Evolutionary conservation across 2,888 invertebrate species (phyloP).

Genomic region (Emmelina monodactyla): DNA sequence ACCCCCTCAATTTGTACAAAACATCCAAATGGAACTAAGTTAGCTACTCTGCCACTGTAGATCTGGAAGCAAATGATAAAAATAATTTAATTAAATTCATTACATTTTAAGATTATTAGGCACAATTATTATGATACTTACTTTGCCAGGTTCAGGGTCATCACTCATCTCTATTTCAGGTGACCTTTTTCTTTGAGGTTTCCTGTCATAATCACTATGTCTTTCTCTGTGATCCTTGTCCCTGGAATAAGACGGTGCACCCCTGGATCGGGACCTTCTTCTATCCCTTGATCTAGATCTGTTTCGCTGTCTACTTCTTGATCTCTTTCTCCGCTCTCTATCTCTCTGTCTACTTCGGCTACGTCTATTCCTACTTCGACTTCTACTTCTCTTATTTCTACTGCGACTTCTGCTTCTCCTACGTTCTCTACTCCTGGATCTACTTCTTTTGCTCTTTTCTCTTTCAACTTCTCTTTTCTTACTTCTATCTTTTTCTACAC

Average conservation of each 20-base stretch:
- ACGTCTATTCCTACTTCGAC: constrained; percentile 19
- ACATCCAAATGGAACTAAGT: constrained; percentile 97
- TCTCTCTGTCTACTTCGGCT: constrained; percentile 21
- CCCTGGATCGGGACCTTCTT: constrained; percentile 24
- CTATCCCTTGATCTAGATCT: constrained; percentile 22
- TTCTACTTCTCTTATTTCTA: constrained; percentile 24
- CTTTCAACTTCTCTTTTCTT: not conserved
- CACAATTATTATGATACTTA: constrained; percentile 23
- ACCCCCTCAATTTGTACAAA: constrained; percentile 96
- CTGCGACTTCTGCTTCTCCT: constrained; percentile 26
- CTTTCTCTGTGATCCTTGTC: constrained; percentile 29
- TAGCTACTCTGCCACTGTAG: constrained; percentile 92
- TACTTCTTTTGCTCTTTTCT: constrained; percentile 17
- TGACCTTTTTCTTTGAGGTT: constrained; percentile 37
- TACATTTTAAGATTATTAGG: not conserved
- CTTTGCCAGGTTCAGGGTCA: constrained; percentile 80
- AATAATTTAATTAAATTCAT: not conserved
- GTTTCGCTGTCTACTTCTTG: constrained; percentile 14
- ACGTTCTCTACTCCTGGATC: constrained; percentile 23
- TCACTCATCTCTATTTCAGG: constrained; percentile 69
- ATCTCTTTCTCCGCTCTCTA: constrained; percentile 20
- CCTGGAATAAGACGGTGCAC: constrained; percentile 23
- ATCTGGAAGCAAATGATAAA: constrained; percentile 63
- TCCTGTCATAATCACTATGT: constrained; percentile 36
- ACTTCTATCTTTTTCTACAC: constrained; percentile 28